Evolutionary conservation across 2,113 vertebrate genomes (phyloP).

Genomic region (Seriola aureovittata): DNA sequence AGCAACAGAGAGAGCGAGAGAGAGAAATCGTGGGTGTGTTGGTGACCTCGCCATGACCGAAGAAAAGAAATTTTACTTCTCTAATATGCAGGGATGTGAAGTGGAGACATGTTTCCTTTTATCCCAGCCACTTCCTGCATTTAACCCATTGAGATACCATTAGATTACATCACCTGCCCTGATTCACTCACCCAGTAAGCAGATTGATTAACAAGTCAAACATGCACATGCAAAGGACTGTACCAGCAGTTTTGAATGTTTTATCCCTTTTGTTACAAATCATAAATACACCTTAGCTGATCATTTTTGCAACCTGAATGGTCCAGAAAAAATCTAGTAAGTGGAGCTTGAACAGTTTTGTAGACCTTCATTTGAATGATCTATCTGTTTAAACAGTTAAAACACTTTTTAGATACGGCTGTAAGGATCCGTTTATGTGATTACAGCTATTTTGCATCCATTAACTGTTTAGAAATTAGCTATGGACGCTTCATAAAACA

Average conservation of each 20-base stretch:
- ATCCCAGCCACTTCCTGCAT: constrained; percentile 45
- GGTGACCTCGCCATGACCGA: constrained; percentile 17
- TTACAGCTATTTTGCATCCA: no score
- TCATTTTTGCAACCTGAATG: not conserved
- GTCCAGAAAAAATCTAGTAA: not conserved
- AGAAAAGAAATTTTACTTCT: constrained; percentile 37
- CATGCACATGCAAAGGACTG: not conserved
- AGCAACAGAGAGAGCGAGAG: not conserved
- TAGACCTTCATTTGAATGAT: not conserved
- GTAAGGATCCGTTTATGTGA: not conserved
- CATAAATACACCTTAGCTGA: not conserved
- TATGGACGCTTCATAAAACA: no score
- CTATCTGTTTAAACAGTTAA: not conserved
- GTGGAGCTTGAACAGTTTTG: not conserved
- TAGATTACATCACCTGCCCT: not conserved
- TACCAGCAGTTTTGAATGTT: not conserved
- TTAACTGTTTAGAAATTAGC: no score
- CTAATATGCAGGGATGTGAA: constrained; percentile 27
- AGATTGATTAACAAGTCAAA: not conserved
- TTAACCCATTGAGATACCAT: constrained; percentile 1
- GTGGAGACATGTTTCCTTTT: constrained; percentile 21
- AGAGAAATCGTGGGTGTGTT: not conserved
- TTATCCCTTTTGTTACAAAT: not conserved
- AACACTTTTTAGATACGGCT: not conserved
- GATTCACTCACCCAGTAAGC: not conserved